Evolutionary conservation across 1,140 invertebrate genomes (phyloP), one percentile per base, ranked within the genome.

Genomic region (Dinothrombium tinctorium): DNA sequence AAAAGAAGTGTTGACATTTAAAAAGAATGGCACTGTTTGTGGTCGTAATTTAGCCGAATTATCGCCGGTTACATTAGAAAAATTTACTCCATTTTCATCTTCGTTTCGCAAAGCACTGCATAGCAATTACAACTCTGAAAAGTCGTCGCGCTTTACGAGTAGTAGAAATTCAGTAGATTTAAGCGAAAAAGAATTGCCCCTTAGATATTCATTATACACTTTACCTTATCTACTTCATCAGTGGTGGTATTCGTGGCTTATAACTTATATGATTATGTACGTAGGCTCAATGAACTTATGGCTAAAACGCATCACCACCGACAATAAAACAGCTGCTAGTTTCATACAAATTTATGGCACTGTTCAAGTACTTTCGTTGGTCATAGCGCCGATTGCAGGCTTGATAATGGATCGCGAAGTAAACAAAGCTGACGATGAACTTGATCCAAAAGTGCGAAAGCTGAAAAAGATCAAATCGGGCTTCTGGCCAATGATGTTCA

Each of bases 221-320:
- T 19, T 41, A 0, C 41, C 50, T 1, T 51, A 40, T 23, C n/a
- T 47, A 12, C 24, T 49, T 6, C 50, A 51, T 31, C 47, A 51
- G 31, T 47, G 43, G 22, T 51, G 50, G 50, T 51, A 48, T 35
- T 48, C 42, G 14, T 51, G 50, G 50, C 22, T 51, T 6, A 46
- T 51, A 0, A 45, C 49, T 5, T 49, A 49, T 32, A 51, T 49
- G 20, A 40, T 51, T 25, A 43, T 51, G 33, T 51, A 51, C 23
- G 46, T 51, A 14, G 50, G 50, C 5, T 45, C 46, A 0, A 37
- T 51, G 8, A 44, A 48, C 29, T 14, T 51, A 3, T 51, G 50
- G 50, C 14, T 42, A 3, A 33, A 43, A 14, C 23, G 47, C 8
- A 45, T 46, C 1, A 46, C 46, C 2, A 39, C 23, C 7, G 43